A percentile compares a stretch with the other conserved stretches of the same genome.
These are phyloP conservation scores for Papilio elwesi DNA, from an alignment of 2,888 invertebrate species.

Conservation along the genomic window DNA sequence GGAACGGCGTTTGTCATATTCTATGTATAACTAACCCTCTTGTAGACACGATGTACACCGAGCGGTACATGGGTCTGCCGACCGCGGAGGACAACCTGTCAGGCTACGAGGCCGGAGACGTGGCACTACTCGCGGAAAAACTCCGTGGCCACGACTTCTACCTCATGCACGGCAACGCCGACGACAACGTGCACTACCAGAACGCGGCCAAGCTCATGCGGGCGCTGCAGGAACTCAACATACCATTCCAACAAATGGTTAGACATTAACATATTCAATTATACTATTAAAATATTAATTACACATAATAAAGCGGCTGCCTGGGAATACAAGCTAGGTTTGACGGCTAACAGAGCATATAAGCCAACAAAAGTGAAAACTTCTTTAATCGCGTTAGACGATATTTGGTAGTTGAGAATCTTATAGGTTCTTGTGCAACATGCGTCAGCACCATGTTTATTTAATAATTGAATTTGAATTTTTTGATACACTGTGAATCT, in stretches of 20 bases:
- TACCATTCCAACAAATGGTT: slow-evolving; percentile 94
- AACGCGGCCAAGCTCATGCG: slow-evolving; percentile 91
- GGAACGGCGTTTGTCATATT: no score
- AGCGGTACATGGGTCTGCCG: slow-evolving; percentile 95
- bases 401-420: no score
- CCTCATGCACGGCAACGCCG: slow-evolving; percentile 95
- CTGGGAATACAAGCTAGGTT: no score
- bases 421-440: no score
- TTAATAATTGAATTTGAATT: no score
- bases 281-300: background rate
- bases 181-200: slow-evolving; percentile 96
- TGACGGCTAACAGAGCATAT: no score
- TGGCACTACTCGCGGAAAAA: slow-evolving; percentile 86
- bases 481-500: no score
- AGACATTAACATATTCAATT: slow-evolving; percentile 43
- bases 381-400: no score
- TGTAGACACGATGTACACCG: slow-evolving; percentile 96
- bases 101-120: slow-evolving; percentile 90
- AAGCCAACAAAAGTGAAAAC: no score
- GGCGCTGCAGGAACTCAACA: slow-evolving; percentile 88
- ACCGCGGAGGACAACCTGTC: slow-evolving; percentile 87
- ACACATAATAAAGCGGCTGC: background rate
- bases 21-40: no score
- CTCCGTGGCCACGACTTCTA: slow-evolving; percentile 90
- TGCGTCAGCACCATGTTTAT: no score